Conservation (phyloP, 2,888 invertebrate genomes). For the Escarpia spicata region DNA sequence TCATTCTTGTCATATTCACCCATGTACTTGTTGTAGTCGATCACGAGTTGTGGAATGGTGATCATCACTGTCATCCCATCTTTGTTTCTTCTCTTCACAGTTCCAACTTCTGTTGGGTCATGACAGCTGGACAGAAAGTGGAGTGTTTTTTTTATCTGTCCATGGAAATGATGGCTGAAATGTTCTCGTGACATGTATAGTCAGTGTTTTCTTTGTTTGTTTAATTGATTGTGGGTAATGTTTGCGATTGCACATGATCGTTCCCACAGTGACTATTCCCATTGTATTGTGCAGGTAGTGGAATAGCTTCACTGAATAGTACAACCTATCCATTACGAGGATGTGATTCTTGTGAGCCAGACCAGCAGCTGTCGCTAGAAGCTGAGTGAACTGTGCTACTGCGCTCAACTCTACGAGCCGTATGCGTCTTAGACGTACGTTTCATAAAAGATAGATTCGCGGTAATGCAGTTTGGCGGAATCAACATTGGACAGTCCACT, state of each 20-base stretch:
- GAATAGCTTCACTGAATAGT: slow-evolving; percentile 30
- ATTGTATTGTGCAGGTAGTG: slow-evolving; percentile 25
- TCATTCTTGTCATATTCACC: slow-evolving; percentile 38
- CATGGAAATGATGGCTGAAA: slow-evolving; percentile 35
- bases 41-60: slow-evolving; percentile 30
- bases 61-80: slow-evolving; percentile 23
- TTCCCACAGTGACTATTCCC: slow-evolving; percentile 31
- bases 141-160: slow-evolving; percentile 37
- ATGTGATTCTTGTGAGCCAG: slow-evolving; percentile 27
- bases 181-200: slow-evolving; percentile 23
- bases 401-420: too few species aligned
- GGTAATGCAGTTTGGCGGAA: too few species aligned
- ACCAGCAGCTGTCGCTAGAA: slow-evolving; percentile 25
- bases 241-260: slow-evolving; percentile 36
- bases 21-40: slow-evolving; percentile 38
- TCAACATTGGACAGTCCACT: too few species aligned
- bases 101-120: slow-evolving; percentile 26
- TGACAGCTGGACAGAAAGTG: slow-evolving; percentile 34
- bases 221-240: slow-evolving; percentile 32
- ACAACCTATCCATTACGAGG: slow-evolving; percentile 30
- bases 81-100: slow-evolving; percentile 25
- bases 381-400: too few species aligned
- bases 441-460: too few species aligned
- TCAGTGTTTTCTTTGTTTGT: slow-evolving; percentile 27
- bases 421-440: too few species aligned